Percentiles rank a stretch among this genome's conserved stretches.
Conservation (phyloP, 2,888 invertebrate genomes). For the Polia nebulosa region DNA sequence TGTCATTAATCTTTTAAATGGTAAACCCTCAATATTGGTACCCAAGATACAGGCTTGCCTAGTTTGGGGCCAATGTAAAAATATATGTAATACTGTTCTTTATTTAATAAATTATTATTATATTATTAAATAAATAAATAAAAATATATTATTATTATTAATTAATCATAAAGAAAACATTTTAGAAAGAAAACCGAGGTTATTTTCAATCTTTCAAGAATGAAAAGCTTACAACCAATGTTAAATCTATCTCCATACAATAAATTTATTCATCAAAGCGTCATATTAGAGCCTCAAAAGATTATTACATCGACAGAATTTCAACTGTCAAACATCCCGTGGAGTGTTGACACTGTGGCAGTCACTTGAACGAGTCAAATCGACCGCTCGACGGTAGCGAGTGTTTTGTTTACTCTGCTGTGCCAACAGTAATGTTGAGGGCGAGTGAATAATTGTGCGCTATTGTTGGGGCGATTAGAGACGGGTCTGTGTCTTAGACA, state of each 20-base stretch:
- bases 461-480: constrained; percentile 72
- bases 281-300: constrained; percentile 42
- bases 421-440: constrained; percentile 76
- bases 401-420: constrained; percentile 85
- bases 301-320: constrained; percentile 69
- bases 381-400: constrained; percentile 81
- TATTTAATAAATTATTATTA: no score
- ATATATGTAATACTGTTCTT: no score
- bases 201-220: background rate
- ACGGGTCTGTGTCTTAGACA: constrained; percentile 57
- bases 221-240: background rate
- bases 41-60: no score
- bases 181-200: background rate
- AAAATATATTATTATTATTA: no score
- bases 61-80: no score
- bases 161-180: no score
- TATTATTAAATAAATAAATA: no score
- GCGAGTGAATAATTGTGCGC: constrained; percentile 80
- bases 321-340: constrained; percentile 70
- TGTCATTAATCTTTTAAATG: no score
- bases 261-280: constrained; percentile 16
- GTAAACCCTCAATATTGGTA: no score
- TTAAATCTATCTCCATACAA: background rate
- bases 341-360: constrained; percentile 79
- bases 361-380: constrained; percentile 79